Base-by-base conservation (phyloP, 2,797 vertebrate genomes). In the Takifugu rubripes region DNA sequence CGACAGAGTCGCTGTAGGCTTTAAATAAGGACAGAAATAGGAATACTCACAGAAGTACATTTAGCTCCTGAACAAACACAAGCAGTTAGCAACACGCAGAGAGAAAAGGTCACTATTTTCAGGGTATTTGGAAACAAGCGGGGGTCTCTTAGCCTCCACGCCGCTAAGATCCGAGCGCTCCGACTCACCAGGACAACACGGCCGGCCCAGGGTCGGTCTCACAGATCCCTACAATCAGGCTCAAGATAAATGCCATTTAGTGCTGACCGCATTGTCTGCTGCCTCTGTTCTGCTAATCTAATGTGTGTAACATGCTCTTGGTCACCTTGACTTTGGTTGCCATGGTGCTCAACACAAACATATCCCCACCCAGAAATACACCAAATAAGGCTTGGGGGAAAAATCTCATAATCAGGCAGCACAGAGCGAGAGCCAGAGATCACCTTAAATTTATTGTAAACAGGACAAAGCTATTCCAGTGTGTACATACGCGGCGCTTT, bases 271-370 rank as follows among this genome's bases (percentile, higher is more conserved):
- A 91, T 90, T 91, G 91, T 92, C 89, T 92, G 61, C 86, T 79
- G 86, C 81, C 84, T 89, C 87, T 88, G 84, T 88, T 91, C 87
- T 81, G 84, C 83, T 88, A 93, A 92, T 91, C 89, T 91, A 91
- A 91, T 91, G 87, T 91, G 89, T 89, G 89, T 88, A 89, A 89
- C 88, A 88, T 89, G 90, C 88, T 91, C 90, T 89, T 93, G 91
- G 91, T 93, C 92, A 92, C 91, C 91, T 92, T 93, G 92, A 92
- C 91, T 92, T 92, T 91, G 88, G 92, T 93, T 92, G 89, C 91
- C 88, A 92, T 92, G 87, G 91, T 26, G 84, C 89, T 86, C 80
- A 78, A 91, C 87, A 91, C 91, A 92, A 92, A 92, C 92, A 92
- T 61, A 91, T 92, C 90, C 88, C 89, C 91, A 90, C 91, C 91